Evolutionary conservation across 2,888 invertebrate genomes (phyloP).

Genomic region (Apodemia zela): DNA sequence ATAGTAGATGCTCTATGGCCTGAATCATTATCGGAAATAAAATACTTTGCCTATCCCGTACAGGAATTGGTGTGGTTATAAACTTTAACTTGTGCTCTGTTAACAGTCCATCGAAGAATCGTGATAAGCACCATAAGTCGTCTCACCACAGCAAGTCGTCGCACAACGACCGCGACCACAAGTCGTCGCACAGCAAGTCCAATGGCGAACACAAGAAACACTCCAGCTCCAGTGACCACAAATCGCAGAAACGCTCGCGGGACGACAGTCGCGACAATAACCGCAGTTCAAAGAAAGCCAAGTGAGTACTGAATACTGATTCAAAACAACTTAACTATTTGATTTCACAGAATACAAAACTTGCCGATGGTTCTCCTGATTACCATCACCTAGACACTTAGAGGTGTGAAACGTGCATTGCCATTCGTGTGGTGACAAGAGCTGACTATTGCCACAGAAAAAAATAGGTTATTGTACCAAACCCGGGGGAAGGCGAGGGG

Average conservation of each 20-base stretch:
- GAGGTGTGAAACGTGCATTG: too few species aligned
- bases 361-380: too few species aligned
- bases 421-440: too few species aligned
- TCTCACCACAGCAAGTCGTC: constrained; percentile 42
- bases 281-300: constrained; percentile 85
- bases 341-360: too few species aligned
- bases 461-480: too few species aligned
- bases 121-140: constrained; percentile 56
- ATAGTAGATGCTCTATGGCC: too few species aligned
- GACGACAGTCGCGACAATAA: constrained; percentile 85
- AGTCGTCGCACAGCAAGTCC: constrained; percentile 53
- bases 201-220: constrained; percentile 58
- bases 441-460: too few species aligned
- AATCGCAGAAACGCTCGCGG: constrained; percentile 85
- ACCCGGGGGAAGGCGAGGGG: too few species aligned
- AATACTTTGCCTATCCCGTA: too few species aligned
- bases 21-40: too few species aligned
- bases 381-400: too few species aligned
- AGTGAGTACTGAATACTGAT: constrained; percentile 65
- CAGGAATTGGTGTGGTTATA: too few species aligned
- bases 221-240: constrained; percentile 41
- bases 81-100: not conserved
- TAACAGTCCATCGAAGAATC: constrained; percentile 67
- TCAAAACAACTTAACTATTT: not conserved
- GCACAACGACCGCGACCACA: constrained; percentile 60